Evolutionary conservation across 2,888 invertebrate species (phyloP).

Genomic region (Patella depressa): DNA sequence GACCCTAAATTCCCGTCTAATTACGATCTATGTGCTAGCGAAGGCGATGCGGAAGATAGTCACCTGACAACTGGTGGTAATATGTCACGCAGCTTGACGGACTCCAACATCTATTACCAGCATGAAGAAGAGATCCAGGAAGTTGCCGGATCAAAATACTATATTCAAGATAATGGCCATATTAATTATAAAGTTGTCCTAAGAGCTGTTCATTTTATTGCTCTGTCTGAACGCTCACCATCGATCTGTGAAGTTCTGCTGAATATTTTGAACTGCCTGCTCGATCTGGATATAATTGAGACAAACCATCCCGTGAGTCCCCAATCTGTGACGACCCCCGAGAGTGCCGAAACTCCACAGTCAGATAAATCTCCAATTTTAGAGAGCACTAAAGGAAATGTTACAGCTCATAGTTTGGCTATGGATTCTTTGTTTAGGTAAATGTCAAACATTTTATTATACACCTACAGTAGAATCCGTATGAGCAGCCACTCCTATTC

Average conservation of each 20-base stretch:
- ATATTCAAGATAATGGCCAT: constrained; percentile 95
- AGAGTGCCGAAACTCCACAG: constrained; percentile 8
- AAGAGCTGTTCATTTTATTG: constrained; percentile 88
- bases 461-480: too few species aligned
- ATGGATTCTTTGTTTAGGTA: constrained; percentile 78
- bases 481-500: too few species aligned
- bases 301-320: constrained; percentile 31
- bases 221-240: constrained; percentile 87
- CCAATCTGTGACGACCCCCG: constrained; percentile 27
- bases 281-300: constrained; percentile 85
- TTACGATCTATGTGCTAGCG: constrained; percentile 73
- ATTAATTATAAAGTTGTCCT: constrained; percentile 84
- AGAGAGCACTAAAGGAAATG: constrained; percentile 44
- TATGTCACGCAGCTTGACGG: constrained; percentile 71
- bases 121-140: constrained; percentile 75
- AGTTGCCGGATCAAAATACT: constrained; percentile 82
- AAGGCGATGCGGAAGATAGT: constrained; percentile 77
- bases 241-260: constrained; percentile 93
- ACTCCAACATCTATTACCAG: constrained; percentile 67
- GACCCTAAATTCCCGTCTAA: constrained; percentile 72
- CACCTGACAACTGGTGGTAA: constrained; percentile 71
- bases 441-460: not conserved
- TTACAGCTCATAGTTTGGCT: constrained; percentile 79
- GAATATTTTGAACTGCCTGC: constrained; percentile 89
- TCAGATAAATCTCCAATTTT: constrained; percentile 12